Evolutionary conservation across 1,140 invertebrate genomes (phyloP).

Genomic region (Potamilus streckersoni): DNA sequence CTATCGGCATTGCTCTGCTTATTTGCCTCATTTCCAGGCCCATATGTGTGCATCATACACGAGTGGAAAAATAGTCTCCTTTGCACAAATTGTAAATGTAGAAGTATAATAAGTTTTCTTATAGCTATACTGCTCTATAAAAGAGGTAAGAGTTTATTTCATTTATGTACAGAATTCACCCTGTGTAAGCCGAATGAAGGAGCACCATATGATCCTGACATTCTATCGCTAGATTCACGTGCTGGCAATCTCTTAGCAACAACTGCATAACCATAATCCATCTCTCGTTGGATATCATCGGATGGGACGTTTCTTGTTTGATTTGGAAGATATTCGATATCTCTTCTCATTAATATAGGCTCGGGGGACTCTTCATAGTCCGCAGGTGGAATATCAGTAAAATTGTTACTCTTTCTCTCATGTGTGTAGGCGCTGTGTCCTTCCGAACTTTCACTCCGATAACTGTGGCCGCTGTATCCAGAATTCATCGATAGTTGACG

Average conservation of each 20-base stretch:
- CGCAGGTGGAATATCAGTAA: slow-evolving; percentile 36
- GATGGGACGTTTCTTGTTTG: slow-evolving; percentile 39
- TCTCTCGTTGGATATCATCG: slow-evolving; percentile 27
- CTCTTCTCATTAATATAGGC: slow-evolving; percentile 24
- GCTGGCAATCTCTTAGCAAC: slow-evolving; percentile 15
- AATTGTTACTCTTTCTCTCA: slow-evolving; percentile 2
- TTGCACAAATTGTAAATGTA: too few relatives aligned
- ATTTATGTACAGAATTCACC: too few relatives aligned
- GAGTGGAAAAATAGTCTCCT: too few relatives aligned
- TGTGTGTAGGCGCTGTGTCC: slow-evolving; percentile 5
- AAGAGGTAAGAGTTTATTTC: too few relatives aligned
- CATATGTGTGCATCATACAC: too few relatives aligned
- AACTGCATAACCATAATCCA: slow-evolving; percentile 32
- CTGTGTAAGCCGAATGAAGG: too few relatives aligned
- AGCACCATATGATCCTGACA: too few relatives aligned
- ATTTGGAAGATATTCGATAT: slow-evolving; percentile 12
- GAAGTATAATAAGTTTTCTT: too few relatives aligned
- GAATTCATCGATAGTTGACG: slow-evolving; percentile 39
- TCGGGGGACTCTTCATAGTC: slow-evolving; percentile 45
- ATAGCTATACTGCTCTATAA: too few relatives aligned
- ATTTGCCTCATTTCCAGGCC: too few relatives aligned
- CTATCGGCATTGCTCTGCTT: too few relatives aligned
- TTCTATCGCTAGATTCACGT: too few relatives aligned
- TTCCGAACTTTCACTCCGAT: slow-evolving; percentile 16
- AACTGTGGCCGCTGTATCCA: slow-evolving; percentile 37